phyloP scores from a whole-genome alignment of 2,113 vertebrate species.

The Barbus barbus region DNA sequence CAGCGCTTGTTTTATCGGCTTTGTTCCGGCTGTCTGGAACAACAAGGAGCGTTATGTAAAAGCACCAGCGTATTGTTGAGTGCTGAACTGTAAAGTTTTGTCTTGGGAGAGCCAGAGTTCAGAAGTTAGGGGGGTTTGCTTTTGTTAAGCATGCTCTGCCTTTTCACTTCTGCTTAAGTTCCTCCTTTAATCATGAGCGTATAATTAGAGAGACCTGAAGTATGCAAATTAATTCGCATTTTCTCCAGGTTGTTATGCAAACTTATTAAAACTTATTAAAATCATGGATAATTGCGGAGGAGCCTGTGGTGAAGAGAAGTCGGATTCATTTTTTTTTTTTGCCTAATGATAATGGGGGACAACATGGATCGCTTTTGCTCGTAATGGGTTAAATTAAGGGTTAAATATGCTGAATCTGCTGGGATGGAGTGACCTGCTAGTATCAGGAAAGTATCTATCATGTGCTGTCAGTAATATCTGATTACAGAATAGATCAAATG shows the following conservation, averaged over 20 bases:
- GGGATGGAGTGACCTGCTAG: conserved; percentile 43
- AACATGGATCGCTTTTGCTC: conserved; percentile 43
- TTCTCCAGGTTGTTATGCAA: conserved; percentile 69
- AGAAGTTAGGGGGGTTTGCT: conserved; percentile 38
- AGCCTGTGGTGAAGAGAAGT: conserved; percentile 57
- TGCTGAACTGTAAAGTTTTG: conserved; percentile 49
- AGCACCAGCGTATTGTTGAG: conserved; percentile 4
- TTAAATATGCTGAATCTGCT: conserved; percentile 59
- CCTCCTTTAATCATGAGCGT: conserved; percentile 70
- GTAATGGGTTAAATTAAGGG: conserved; percentile 39
- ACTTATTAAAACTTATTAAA: conserved; percentile 73
- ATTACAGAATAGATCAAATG: conserved; percentile 44
- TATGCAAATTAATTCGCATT: conserved; percentile 68
- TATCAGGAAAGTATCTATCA: conserved; percentile 50
- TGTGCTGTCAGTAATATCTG: conserved; percentile 45
- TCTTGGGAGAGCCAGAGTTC: conserved; percentile 37
- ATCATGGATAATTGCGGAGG: conserved; percentile 67
- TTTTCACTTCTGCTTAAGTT: conserved; percentile 66
- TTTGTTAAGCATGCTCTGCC: conserved; percentile 56
- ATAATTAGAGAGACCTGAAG: conserved; percentile 66
- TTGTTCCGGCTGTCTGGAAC: conserved; percentile 41
- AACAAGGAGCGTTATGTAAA: conserved; percentile 45
- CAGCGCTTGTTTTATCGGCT: conserved; percentile 18
- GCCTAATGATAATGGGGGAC: conserved; percentile 53
- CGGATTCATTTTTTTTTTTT: conserved; percentile 45